phyloP scores from a whole-genome alignment of 2,888 invertebrate genomes.

The Scelioninae gen. 1 region DNA sequence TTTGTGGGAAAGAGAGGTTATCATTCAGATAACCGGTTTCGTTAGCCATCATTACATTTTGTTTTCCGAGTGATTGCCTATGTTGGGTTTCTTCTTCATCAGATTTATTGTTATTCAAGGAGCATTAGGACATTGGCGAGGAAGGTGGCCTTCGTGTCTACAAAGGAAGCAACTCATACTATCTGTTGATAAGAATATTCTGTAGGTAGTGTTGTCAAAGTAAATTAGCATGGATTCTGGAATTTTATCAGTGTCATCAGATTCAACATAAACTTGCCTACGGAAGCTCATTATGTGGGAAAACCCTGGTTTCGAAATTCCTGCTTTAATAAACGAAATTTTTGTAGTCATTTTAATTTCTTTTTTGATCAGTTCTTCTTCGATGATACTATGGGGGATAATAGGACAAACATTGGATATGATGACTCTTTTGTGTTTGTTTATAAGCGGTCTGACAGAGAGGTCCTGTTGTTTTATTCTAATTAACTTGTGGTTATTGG shows the following conservation, averaged over 20 bases:
- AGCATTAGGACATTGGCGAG: conserved; percentile 1
- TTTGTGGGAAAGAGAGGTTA: neutral
- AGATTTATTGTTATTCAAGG: neutral
- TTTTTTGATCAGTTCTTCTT: conserved; percentile 5
- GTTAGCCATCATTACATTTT: neutral
- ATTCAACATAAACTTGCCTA: conserved; percentile 3
- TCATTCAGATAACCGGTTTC: neutral
- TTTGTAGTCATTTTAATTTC: conserved; percentile 3
- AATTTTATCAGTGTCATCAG: conserved; percentile 10
- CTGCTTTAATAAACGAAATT: conserved; percentile 6
- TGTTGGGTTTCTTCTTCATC: neutral
- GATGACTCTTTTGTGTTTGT: conserved; percentile 7
- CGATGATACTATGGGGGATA: conserved; percentile 7
- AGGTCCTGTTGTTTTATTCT: neutral
- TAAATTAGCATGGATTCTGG: conserved; percentile 7
- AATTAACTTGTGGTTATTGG: conserved; percentile 7
- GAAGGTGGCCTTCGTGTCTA: conserved; percentile 33
- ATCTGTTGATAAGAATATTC: conserved; percentile 18
- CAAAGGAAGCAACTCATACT: conserved; percentile 9
- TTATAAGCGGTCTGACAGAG: neutral
- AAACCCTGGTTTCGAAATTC: conserved; percentile 6
- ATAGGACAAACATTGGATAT: conserved; percentile 13
- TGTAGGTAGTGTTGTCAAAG: conserved; percentile 16
- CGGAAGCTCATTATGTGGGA: conserved; percentile 25
- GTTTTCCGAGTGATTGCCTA: neutral